Conservation (phyloP, 2,888 invertebrate species). For the Melipona bicolor region DNA sequence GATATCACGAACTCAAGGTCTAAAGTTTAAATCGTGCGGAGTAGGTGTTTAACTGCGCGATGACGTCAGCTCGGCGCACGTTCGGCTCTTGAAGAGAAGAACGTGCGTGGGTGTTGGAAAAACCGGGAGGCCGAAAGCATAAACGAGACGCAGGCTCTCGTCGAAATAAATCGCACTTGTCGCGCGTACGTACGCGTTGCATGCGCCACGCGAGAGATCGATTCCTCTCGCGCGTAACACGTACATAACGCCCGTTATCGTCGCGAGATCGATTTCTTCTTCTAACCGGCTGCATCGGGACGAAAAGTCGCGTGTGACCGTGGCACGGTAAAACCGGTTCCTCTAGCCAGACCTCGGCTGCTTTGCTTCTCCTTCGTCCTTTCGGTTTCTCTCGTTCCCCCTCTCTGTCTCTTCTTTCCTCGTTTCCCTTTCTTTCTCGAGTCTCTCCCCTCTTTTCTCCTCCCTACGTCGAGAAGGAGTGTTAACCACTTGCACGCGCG, state of each 20-base stretch:
- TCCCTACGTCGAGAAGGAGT: too few relatives aligned
- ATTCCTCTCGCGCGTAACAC: constrained; percentile 52
- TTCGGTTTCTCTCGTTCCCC: constrained; percentile 44
- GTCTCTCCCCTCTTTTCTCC: neutral
- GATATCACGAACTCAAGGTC: constrained; percentile 75
- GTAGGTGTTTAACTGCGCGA: constrained; percentile 71
- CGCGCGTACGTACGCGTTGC: neutral
- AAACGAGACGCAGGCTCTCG: neutral
- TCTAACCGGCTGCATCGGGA: constrained; percentile 49
- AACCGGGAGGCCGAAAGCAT: neutral
- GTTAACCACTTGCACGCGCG: neutral
- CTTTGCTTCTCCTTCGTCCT: constrained; percentile 44
- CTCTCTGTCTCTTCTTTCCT: neutral
- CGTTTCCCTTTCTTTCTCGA: neutral
- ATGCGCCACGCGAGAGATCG: constrained; percentile 1
- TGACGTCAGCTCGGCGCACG: constrained; percentile 60
- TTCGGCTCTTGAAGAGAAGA: constrained; percentile 10
- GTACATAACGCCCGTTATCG: constrained; percentile 51
- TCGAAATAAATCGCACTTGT: neutral
- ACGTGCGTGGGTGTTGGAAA: constrained; percentile 30
- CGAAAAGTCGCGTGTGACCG: constrained; percentile 58
- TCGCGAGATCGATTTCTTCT: constrained; percentile 59
- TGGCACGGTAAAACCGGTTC: constrained; percentile 61
- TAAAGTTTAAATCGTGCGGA: constrained; percentile 60
- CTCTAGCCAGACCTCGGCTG: constrained; percentile 32